Percentiles rank a stretch among this genome's conserved stretches.
phyloP scores from a whole-genome alignment of 2,113 vertebrate genomes.

The Charadrius vociferus region DNA sequence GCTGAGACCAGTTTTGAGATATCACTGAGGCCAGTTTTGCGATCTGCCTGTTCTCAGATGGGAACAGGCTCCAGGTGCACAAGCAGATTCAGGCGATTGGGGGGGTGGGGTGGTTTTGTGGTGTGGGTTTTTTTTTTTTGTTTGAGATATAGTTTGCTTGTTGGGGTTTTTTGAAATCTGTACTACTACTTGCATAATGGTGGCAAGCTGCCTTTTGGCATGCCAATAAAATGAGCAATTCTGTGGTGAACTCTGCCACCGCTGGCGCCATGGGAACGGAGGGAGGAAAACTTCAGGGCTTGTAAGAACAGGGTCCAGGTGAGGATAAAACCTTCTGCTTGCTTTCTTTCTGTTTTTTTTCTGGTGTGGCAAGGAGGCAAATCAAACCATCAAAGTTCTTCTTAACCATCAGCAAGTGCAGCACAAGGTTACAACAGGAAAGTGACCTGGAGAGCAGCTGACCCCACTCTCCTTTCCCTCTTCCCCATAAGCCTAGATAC shows the following conservation, averaged over 20 bases:
- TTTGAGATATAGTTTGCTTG: not conserved
- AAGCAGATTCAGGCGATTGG: not conserved
- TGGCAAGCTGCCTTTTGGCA: not conserved
- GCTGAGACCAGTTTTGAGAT: not conserved
- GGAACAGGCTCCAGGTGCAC: not conserved
- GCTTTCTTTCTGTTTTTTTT: not conserved
- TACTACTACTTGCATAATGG: not conserved
- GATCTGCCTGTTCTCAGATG: not conserved
- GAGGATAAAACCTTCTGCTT: not conserved
- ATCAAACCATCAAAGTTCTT: not conserved
- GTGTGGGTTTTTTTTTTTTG: too few relatives aligned
- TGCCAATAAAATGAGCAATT: not conserved
- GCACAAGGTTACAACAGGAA: not conserved
- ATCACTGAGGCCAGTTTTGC: not conserved
- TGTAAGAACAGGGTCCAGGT: not conserved
- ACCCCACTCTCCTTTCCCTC: too few relatives aligned
- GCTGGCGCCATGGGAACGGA: fast-evolving
- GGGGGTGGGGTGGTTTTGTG: not conserved
- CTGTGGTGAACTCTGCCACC: not conserved
- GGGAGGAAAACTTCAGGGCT: not conserved
- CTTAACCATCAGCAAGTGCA: not conserved
- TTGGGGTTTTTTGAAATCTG: not conserved
- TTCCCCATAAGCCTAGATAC: too few relatives aligned
- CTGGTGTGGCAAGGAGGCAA: not conserved
- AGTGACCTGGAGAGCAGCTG: too few relatives aligned